A percentile compares a stretch with the other conserved stretches of the same genome.
phyloP scores from a whole-genome alignment of 1,140 invertebrate genomes.

The Zaprionus ghesquierei region DNA sequence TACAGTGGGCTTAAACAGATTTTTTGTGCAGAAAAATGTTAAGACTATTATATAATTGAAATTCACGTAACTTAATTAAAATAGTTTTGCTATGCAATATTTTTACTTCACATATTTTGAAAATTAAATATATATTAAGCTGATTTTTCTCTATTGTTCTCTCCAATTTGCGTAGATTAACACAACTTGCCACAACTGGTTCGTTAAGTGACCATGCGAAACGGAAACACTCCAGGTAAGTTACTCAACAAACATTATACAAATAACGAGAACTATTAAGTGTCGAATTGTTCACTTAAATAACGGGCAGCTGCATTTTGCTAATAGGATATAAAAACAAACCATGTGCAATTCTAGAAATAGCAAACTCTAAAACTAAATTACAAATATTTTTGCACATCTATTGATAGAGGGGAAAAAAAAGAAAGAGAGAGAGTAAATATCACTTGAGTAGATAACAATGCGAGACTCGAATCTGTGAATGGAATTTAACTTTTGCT shows the following conservation, averaged over 20 bases:
- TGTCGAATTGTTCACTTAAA: neutral
- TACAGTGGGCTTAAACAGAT: neutral
- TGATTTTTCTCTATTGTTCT: neutral
- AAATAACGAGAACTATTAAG: neutral
- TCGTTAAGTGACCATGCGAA: conserved; percentile 51
- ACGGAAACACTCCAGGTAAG: conserved; percentile 53
- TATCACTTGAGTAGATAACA: neutral
- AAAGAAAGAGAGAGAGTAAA: neutral
- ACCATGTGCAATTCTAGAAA: no score
- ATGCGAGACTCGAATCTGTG: neutral
- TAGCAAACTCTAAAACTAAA: no score
- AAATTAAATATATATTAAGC: neutral
- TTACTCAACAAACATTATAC: neutral
- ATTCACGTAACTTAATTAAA: neutral
- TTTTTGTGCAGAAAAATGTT: neutral
- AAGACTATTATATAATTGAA: no score
- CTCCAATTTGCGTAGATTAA: conserved; percentile 41
- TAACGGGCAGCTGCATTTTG: neutral
- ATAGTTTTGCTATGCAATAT: neutral
- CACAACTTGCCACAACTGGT: conserved; percentile 49
- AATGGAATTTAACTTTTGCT: neutral
- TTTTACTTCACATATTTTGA: no score
- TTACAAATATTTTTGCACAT: no score
- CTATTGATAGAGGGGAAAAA: neutral
- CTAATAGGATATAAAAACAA: no score